Percentiles rank a stretch among this genome's conserved stretches.
These are phyloP conservation scores for Actinernus sp. DNA, from an alignment of 92 coral and sea anemone genomes.

Conservation along the genomic window DNA sequence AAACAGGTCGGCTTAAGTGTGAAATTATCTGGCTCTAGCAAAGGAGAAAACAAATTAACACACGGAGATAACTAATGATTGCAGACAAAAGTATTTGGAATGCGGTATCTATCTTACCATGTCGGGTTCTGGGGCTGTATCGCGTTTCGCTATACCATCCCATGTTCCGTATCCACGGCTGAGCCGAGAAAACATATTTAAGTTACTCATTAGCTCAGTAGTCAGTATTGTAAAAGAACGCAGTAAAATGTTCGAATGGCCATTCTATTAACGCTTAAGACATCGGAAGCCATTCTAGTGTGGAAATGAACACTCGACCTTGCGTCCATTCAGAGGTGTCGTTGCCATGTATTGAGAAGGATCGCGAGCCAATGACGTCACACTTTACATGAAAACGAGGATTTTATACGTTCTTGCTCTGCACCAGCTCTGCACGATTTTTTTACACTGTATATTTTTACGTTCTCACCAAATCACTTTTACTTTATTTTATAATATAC, in stretches of 20 bases:
- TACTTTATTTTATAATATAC: too few species aligned
- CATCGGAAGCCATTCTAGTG: constrained; percentile 9
- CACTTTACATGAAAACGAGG: too few species aligned
- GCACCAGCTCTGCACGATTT: too few species aligned
- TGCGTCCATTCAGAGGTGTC: neutral
- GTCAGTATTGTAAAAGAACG: neutral
- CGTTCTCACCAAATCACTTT: too few species aligned
- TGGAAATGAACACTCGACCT: neutral
- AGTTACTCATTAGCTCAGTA: constrained; percentile 11
- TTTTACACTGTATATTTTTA: too few species aligned
- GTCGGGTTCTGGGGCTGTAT: constrained; percentile 61
- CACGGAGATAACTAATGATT: too few species aligned
- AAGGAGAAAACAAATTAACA: too few species aligned
- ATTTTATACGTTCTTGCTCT: too few species aligned
- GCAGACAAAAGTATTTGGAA: neutral
- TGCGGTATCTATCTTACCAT: constrained; percentile 32
- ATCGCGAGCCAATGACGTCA: neutral
- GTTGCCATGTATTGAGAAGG: neutral
- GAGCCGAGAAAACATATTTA: constrained; percentile 84
- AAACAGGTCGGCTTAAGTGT: too few species aligned
- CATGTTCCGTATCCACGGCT: constrained; percentile 98
- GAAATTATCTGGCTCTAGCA: too few species aligned
- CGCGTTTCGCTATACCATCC: constrained; percentile 94
- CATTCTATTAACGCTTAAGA: neutral
- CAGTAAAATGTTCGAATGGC: neutral